Percentiles rank a stretch among this genome's conserved stretches.
These are phyloP conservation scores for Bombycilla garrulus DNA, from an alignment of 2,113 vertebrate species.

Conservation along the genomic window DNA sequence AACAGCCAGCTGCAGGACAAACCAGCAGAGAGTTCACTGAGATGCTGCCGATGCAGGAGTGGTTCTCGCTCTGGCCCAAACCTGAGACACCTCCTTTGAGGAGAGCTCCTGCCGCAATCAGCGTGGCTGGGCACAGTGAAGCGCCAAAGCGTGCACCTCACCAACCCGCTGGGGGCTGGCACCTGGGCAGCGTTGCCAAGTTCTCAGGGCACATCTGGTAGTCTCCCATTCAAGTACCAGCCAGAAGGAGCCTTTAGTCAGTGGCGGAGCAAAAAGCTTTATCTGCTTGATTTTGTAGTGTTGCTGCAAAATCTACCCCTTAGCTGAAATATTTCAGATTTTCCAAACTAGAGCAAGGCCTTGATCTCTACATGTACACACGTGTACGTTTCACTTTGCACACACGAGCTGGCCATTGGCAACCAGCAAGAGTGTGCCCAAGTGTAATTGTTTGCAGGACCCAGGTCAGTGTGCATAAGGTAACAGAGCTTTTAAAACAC, in stretches of 20 bases:
- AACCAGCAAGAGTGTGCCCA: background rate
- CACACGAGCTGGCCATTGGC: background rate
- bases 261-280: background rate
- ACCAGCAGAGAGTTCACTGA: background rate
- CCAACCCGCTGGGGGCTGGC: fast-evolving
- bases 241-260: background rate
- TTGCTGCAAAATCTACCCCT: background rate
- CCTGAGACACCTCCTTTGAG: background rate
- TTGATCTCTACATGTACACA: background rate
- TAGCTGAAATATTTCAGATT: background rate
- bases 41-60: fast-evolving
- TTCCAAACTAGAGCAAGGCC: background rate
- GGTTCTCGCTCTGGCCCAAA: background rate
- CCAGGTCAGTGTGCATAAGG: background rate
- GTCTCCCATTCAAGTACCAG: background rate
- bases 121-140: fast-evolving
- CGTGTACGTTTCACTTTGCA: background rate
- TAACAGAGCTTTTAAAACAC: background rate
- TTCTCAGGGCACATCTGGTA: background rate
- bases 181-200: background rate
- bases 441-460: background rate
- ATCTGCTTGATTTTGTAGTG: background rate
- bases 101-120: fast-evolving
- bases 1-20: conserved; percentile 82
- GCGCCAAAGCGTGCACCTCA: background rate